phyloP scores from a whole-genome alignment of 2,113 vertebrate genomes.

The Aleadryas rufinucha region DNA sequence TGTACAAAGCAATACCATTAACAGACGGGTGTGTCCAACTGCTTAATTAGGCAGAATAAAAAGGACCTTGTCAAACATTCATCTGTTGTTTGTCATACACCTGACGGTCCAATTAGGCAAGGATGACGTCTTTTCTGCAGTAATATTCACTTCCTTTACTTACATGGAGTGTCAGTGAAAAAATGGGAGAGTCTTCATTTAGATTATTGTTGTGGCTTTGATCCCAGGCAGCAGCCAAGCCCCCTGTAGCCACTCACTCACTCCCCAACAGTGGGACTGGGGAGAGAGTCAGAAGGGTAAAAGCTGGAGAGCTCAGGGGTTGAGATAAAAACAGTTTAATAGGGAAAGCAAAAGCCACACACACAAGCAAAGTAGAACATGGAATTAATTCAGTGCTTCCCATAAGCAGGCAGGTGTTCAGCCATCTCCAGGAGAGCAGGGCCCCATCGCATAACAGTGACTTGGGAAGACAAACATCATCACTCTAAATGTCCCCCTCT shows the following conservation, averaged over 20 bases:
- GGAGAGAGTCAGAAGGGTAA: background rate
- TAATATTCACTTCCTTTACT: constrained; percentile 44
- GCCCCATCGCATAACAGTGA: background rate
- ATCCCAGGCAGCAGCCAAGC: background rate
- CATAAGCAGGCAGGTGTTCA: background rate
- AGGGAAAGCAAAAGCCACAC: background rate
- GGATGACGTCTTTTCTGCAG: constrained; percentile 49
- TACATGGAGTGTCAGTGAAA: constrained; percentile 5
- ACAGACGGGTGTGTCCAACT: constrained; percentile 69
- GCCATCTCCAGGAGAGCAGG: background rate
- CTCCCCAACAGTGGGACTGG: background rate
- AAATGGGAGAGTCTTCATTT: constrained; percentile 46
- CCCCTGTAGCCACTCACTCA: accelerated
- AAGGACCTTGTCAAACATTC: constrained; percentile 71
- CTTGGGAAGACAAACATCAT: background rate
- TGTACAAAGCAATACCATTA: constrained; percentile 68
- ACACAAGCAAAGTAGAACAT: background rate
- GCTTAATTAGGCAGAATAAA: constrained; percentile 78
- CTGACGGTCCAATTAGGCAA: constrained; percentile 71
- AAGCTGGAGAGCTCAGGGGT: background rate
- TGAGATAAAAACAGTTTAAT: background rate
- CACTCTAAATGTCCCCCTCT: background rate
- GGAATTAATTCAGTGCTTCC: background rate
- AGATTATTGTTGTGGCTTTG: background rate
- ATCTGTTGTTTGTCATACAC: constrained; percentile 75